phyloP scores from a whole-genome alignment of 1,140 invertebrate species.

The Idris sp. region DNA sequence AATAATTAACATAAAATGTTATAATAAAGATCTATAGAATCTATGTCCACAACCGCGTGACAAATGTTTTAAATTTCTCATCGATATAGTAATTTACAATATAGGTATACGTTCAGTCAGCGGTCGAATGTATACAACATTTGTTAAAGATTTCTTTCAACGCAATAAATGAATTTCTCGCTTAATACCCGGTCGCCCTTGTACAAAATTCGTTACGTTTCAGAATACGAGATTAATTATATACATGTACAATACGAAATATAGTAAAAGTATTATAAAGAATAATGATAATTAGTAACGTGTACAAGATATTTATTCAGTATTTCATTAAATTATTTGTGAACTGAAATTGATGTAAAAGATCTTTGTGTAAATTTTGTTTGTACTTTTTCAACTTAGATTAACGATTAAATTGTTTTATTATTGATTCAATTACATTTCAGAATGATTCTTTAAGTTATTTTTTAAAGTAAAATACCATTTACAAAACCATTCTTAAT shows the following conservation, averaged over 20 bases:
- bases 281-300: slow-evolving; percentile 71
- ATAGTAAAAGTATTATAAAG: slow-evolving; percentile 52
- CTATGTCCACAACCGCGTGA: slow-evolving; percentile 75
- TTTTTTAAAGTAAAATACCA: too few relatives aligned
- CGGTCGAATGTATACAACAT: slow-evolving; percentile 57
- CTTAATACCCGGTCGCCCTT: slow-evolving; percentile 34
- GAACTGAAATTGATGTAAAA: slow-evolving; percentile 40
- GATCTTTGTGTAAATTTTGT: too few relatives aligned
- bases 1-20: slow-evolving; percentile 72
- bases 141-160: slow-evolving; percentile 56
- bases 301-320: slow-evolving; percentile 68
- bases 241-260: slow-evolving; percentile 71
- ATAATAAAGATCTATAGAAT: slow-evolving; percentile 76
- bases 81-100: slow-evolving; percentile 59
- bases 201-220: slow-evolving; percentile 44
- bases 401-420: too few relatives aligned
- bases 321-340: slow-evolving; percentile 48
- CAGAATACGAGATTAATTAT: slow-evolving; percentile 26
- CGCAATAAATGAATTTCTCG: slow-evolving; percentile 45
- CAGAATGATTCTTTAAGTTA: too few relatives aligned
- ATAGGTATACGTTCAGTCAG: slow-evolving; percentile 53
- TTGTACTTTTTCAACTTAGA: too few relatives aligned
- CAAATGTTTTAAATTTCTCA: slow-evolving; percentile 70
- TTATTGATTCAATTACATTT: too few relatives aligned
- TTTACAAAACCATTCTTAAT: too few relatives aligned